Conservation (phyloP, 35 echinoderm and acorn worm genomes). For the Lytechinus variegatus region DNA sequence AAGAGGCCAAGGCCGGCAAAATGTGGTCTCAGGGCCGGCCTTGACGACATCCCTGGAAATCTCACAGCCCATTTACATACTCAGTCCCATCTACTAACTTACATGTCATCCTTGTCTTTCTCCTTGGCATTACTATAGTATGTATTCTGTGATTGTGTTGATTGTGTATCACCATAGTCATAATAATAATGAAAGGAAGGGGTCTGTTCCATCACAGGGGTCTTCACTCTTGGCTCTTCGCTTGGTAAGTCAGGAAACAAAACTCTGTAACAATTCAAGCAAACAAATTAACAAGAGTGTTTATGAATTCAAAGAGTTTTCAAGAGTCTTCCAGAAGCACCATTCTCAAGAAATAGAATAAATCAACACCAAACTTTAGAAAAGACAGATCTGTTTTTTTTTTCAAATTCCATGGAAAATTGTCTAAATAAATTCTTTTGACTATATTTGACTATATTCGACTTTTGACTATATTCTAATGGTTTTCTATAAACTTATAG, state of each 20-base stretch:
- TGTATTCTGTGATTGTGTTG: not conserved
- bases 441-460: no score
- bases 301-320: not conserved
- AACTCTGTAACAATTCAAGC: conserved; percentile 57
- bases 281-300: not conserved
- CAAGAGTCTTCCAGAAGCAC: no score
- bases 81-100: conserved; percentile 47
- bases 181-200: conserved; percentile 85
- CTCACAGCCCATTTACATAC: not conserved
- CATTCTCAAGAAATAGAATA: no score
- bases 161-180: conserved; percentile 72
- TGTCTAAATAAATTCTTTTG: no score
- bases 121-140: conserved; percentile 22
- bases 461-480: no score
- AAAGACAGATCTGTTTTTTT: no score
- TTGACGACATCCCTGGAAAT: no score
- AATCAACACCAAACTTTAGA: no score
- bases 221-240: conserved; percentile 63
- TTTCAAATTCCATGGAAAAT: no score
- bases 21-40: no score
- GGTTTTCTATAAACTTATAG: no score
- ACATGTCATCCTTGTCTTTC: conserved; percentile 76
- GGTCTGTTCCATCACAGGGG: conserved; percentile 68
- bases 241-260: conserved; percentile 85
- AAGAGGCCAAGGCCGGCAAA: no score